These are phyloP conservation scores for Brachymystax lenok DNA, from an alignment of 2,797 vertebrate species.

Conservation along the genomic window DNA sequence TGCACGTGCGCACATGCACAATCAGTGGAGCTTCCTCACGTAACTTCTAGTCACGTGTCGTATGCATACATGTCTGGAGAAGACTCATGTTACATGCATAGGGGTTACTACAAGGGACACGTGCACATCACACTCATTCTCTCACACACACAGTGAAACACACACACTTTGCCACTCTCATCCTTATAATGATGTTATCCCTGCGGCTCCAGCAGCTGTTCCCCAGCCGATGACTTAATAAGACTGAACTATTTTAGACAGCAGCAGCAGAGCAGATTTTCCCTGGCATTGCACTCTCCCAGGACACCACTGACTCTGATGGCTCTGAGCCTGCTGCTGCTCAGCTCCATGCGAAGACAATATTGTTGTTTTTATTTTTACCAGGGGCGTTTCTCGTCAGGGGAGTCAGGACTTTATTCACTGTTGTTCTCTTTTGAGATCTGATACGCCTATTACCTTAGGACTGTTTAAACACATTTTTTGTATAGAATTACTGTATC, in stretches of 20 bases:
- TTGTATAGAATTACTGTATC: too few species aligned
- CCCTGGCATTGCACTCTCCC: constrained; percentile 47
- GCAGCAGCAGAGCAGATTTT: background rate
- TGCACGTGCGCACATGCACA: background rate
- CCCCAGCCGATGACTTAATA: constrained; percentile 61
- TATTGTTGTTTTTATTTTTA: constrained; percentile 37
- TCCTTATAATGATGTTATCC: constrained; percentile 53
- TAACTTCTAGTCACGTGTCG: background rate
- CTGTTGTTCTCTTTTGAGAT: background rate
- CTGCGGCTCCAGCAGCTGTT: constrained; percentile 57
- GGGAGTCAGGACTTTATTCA: constrained; percentile 32
- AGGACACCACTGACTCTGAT: constrained; percentile 59
- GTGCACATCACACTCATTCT: constrained; percentile 6
- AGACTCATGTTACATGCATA: background rate
- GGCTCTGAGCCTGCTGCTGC: constrained; percentile 30
- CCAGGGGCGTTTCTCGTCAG: constrained; percentile 40
- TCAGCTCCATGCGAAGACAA: constrained; percentile 20
- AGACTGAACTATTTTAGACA: constrained; percentile 48
- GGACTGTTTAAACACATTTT: background rate
- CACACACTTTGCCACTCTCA: constrained; percentile 2
- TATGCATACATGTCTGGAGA: too few species aligned
- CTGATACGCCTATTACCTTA: constrained; percentile 20
- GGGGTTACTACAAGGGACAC: background rate
- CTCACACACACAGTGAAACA: constrained; percentile 64
- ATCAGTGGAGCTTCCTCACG: background rate